Percentiles rank a stretch among this genome's conserved stretches.
These are phyloP conservation scores for Synergus gifuensis DNA, from an alignment of 2,888 invertebrate genomes.

Conservation along the genomic window DNA sequence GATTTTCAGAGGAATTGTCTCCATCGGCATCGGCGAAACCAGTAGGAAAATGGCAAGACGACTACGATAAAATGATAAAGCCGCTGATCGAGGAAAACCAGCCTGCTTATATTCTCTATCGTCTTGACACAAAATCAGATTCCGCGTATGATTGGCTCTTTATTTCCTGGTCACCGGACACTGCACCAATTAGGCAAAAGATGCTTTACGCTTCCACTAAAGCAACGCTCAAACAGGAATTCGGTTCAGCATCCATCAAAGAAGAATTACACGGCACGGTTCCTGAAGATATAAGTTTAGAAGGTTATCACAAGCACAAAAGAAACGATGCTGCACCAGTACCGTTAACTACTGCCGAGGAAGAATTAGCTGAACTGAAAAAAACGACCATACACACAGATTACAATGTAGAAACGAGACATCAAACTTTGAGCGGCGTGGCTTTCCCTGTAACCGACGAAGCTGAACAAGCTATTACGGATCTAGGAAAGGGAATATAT, in stretches of 20 bases:
- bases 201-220: slow-evolving; percentile 99
- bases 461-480: slow-evolving; percentile 86
- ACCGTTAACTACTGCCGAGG: slow-evolving; percentile 93
- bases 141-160: slow-evolving; percentile 95
- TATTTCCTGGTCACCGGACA: slow-evolving; percentile 96
- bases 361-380: slow-evolving; percentile 89
- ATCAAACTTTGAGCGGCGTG: slow-evolving; percentile 94
- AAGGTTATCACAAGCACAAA: slow-evolving; percentile 90
- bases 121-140: slow-evolving; percentile 87
- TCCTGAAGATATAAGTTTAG: slow-evolving; percentile 89
- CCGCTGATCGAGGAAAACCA: slow-evolving; percentile 87
- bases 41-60: slow-evolving; percentile 90
- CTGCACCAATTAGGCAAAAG: slow-evolving; percentile 93
- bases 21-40: slow-evolving; percentile 84
- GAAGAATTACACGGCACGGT: slow-evolving; percentile 96
- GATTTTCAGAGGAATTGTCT: slow-evolving; percentile 85
- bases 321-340: slow-evolving; percentile 89
- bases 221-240: slow-evolving; percentile 97
- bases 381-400: slow-evolving; percentile 84
- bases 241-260: slow-evolving; percentile 95
- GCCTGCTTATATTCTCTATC: slow-evolving; percentile 92
- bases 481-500: slow-evolving; percentile 86
- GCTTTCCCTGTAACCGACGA: slow-evolving; percentile 92
- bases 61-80: slow-evolving; percentile 88
- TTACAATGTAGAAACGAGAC: slow-evolving; percentile 89